Base-by-base conservation (phyloP, 2,113 vertebrate genomes). In the Scomber colias region DNA sequence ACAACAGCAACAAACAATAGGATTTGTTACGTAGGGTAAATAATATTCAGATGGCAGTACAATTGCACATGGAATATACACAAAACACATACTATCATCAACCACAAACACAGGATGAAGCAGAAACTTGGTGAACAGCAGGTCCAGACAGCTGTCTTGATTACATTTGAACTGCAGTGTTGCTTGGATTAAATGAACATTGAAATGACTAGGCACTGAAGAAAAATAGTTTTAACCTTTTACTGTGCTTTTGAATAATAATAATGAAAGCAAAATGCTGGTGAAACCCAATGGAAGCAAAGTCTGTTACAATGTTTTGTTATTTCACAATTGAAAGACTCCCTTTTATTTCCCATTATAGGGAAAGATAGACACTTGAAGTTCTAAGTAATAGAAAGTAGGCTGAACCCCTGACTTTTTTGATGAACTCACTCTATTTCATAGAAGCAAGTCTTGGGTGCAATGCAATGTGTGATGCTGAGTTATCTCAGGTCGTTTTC, bases 1-100 rank as follows among this genome's bases (percentile, higher is more conserved):
- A 84, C 78, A 87, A 78, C 48, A 21, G 68, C 69, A 74, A 60
- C 67, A 87, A 79, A 84, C 61, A 77, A 78, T 51, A 51, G 59
- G 9, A 67, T 78, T 76, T 84, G 75, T 67, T 82, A 57, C 54
- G 12, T 46, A 76, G 59, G 65, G 27, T 48, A 46, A 81, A 56
- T 53, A 45, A 17, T 35, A 69, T 74, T 86, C 56, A 75, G 70
- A 51, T 75, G 53, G 30, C 17, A 61, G 56, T 48, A 65, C 46
- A 74, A 71, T 84, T 84, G 75, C 21, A 40, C 50, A 67, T 50
- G 24, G 19, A 45, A 46, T 7, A 35, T 19, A n/a, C 67, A 71
- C 63, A 57, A 70, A 55, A 61, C 53, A 72, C 81, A 81, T 59
- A 67, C 54, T 74, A 35, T n/a, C 40, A 31, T 40, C 6, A 40